Percentiles rank a stretch among this genome's conserved stretches.
Evolutionary conservation across 1,140 invertebrate genomes (phyloP).

Genomic region (Chymomyza costata): DNA sequence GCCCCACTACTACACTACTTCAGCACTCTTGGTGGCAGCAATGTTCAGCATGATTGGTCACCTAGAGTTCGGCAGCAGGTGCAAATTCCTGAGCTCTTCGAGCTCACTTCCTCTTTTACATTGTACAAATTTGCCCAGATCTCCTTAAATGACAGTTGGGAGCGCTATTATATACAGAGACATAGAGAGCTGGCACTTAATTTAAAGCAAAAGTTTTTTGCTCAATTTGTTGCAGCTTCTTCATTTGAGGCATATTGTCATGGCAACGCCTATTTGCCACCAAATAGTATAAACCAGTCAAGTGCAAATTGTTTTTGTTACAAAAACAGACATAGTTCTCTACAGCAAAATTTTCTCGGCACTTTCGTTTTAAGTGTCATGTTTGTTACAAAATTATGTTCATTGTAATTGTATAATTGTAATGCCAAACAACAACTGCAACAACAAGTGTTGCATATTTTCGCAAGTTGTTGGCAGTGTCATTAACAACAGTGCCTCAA

Average conservation of each 20-base stretch:
- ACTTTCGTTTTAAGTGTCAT: slow-evolving; percentile 28
- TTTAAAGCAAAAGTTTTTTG: slow-evolving; percentile 20
- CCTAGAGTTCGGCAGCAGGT: slow-evolving; percentile 23
- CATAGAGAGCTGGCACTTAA: slow-evolving; percentile 36
- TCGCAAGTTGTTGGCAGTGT: slow-evolving; percentile 16
- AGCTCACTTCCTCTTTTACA: not conserved
- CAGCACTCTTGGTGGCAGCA: not conserved
- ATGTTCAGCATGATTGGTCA: slow-evolving; percentile 54
- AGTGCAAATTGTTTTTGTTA: slow-evolving; percentile 42
- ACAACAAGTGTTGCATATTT: not conserved
- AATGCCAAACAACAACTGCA: slow-evolving; percentile 19
- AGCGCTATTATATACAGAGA: no score
- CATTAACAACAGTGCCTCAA: no score
- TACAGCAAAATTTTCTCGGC: no score
- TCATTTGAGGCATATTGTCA: slow-evolving; percentile 17
- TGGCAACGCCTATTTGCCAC: slow-evolving; percentile 6
- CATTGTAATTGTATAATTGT: slow-evolving; percentile 51
- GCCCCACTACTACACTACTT: not conserved
- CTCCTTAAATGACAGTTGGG: slow-evolving; percentile 14
- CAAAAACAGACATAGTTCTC: no score
- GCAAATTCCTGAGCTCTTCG: slow-evolving; percentile 53
- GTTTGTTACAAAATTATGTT: slow-evolving; percentile 32
- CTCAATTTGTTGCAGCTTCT: slow-evolving; percentile 29
- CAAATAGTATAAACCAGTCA: slow-evolving; percentile 46
- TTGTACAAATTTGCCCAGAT: slow-evolving; percentile 4